These are phyloP conservation scores for Gavialis gangeticus DNA, from an alignment of 2,113 vertebrate genomes.

Conservation along the genomic window DNA sequence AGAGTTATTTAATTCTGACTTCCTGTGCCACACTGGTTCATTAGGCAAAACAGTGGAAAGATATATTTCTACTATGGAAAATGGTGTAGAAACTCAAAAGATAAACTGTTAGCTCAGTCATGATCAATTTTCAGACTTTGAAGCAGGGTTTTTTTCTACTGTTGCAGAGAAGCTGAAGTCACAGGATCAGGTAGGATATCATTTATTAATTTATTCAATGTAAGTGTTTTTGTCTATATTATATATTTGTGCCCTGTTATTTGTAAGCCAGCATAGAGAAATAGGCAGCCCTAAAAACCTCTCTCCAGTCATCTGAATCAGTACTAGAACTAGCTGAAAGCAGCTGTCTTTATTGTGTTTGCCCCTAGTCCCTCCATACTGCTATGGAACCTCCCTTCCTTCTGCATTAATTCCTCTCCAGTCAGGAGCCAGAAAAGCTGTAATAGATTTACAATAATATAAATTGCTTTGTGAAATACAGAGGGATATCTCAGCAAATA, in stretches of 20 bases:
- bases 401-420: not conserved
- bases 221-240: not conserved
- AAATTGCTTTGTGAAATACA: not conserved
- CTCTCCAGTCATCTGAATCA: not conserved
- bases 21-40: not conserved
- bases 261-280: not conserved
- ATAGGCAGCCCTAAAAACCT: not conserved
- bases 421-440: not conserved
- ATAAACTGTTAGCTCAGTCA: not conserved
- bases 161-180: not conserved
- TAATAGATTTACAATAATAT: not conserved
- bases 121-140: not conserved
- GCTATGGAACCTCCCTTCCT: not conserved
- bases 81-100: not conserved
- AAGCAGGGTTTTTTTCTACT: not conserved
- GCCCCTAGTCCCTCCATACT: not conserved
- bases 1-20: not conserved
- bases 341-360: not conserved
- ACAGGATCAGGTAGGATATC: not conserved
- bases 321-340: not conserved
- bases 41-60: not conserved
- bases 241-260: not conserved
- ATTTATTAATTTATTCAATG: not conserved
- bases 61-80: not conserved
- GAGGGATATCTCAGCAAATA: not conserved